A percentile compares a stretch with the other conserved stretches of the same genome.
Evolutionary conservation across 2,113 vertebrate genomes (phyloP).

Genomic region (Anguilla japonica): DNA sequence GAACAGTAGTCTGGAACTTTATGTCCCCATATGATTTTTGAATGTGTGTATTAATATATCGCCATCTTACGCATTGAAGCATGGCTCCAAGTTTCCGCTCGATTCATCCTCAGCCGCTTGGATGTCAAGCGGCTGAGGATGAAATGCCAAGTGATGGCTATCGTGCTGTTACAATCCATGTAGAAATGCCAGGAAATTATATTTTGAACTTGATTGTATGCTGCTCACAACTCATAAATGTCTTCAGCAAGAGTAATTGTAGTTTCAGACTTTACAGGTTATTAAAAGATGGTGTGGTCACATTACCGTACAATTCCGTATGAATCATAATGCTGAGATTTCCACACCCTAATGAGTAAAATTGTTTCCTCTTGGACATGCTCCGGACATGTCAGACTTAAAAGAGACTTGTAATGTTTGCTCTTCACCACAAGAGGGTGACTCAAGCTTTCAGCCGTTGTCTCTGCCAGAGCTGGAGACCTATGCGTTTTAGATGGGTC

Average conservation of each 20-base stretch:
- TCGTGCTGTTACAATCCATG: not conserved
- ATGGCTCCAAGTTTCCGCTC: not conserved
- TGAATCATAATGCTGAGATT: not conserved
- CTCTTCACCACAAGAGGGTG: conserved; percentile 3
- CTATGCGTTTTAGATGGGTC: too few species aligned
- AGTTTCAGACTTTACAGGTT: not conserved
- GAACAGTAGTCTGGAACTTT: not conserved
- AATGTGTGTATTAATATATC: not conserved
- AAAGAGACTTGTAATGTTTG: not conserved
- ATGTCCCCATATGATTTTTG: not conserved
- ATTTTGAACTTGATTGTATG: not conserved
- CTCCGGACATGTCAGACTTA: not conserved
- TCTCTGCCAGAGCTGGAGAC: not conserved
- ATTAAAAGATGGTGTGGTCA: not conserved
- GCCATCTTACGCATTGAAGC: not conserved
- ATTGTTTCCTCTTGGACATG: not conserved
- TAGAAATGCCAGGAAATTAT: not conserved
- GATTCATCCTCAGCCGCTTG: not conserved
- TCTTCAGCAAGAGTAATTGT: not conserved
- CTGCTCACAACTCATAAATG: not conserved
- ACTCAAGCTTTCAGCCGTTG: not conserved
- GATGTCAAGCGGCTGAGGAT: too few species aligned
- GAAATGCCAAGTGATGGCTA: not conserved
- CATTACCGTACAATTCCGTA: not conserved
- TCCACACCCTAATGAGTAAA: too few species aligned